Evolutionary conservation across 1,140 invertebrate species (phyloP).

Genomic region (Pemphigus obesinymphae): DNA sequence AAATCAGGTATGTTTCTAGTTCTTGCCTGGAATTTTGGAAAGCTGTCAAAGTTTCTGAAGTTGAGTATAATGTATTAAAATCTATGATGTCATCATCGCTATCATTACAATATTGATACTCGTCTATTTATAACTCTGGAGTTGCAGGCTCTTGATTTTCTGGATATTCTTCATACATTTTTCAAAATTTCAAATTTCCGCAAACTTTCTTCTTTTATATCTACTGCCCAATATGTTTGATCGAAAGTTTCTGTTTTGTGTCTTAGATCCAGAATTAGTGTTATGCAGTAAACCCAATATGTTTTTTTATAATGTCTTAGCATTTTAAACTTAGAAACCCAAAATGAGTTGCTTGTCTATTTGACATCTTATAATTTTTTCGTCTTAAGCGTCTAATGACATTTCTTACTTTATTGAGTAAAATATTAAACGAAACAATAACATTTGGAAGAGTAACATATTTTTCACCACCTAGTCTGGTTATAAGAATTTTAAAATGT

Average conservation of each 20-base stretch:
- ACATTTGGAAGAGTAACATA: background rate
- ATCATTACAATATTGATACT: background rate
- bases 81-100: background rate
- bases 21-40: background rate
- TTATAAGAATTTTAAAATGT: conserved; percentile 1
- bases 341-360: background rate
- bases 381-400: background rate
- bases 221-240: background rate
- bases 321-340: background rate
- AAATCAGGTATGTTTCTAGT: background rate
- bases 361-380: background rate
- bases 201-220: background rate
- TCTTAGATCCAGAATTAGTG: background rate
- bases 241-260: background rate
- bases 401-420: background rate
- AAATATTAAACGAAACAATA: conserved; percentile 13
- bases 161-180: background rate
- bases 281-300: conserved; percentile 2
- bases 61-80: background rate
- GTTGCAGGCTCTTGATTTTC: background rate
- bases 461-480: conserved; percentile 7
- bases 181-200: background rate
- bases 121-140: background rate
- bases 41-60: background rate
- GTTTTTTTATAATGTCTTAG: conserved; percentile 19